Conservation (phyloP, 2,797 vertebrate species). For the Silurus aristotelis region DNA sequence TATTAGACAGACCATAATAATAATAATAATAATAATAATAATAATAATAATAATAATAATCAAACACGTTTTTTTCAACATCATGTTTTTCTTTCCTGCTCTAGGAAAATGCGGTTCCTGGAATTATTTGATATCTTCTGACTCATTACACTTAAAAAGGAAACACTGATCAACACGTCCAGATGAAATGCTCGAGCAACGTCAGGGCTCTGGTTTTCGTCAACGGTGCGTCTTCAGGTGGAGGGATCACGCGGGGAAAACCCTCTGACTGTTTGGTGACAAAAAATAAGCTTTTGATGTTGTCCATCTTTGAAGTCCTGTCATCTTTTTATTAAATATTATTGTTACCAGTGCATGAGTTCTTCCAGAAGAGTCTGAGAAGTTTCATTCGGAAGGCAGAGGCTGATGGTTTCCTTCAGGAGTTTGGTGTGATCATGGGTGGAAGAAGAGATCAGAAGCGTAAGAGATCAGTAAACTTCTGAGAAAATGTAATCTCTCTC, state of each 20-base stretch:
- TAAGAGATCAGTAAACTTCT: neutral
- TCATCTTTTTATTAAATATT: slow-evolving; percentile 25
- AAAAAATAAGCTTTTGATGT: neutral
- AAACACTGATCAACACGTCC: slow-evolving; percentile 10
- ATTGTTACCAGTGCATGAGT: slow-evolving; percentile 1
- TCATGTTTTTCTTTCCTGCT: neutral
- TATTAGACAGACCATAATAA: neutral
- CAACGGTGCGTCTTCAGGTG: neutral
- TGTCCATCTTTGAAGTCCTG: slow-evolving; percentile 14
- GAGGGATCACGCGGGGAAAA: slow-evolving; percentile 19
- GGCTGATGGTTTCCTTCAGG: neutral
- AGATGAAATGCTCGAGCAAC: neutral
- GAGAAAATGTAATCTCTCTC: no score
- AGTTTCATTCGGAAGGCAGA: neutral
- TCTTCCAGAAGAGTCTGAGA: slow-evolving; percentile 6
- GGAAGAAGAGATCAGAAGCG: neutral
- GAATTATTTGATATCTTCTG: slow-evolving; percentile 8
- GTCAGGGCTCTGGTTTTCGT: slow-evolving; percentile 18
- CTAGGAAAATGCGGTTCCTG: neutral
- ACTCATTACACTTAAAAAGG: neutral
- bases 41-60: neutral
- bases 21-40: no score
- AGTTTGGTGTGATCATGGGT: neutral
- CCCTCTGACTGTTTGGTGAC: neutral
- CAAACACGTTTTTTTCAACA: neutral